Percentiles rank a stretch among this genome's conserved stretches.
These are phyloP conservation scores for Rhynchonema sp. DNA, from an alignment of 2,888 invertebrate genomes.

Conservation along the genomic window DNA sequence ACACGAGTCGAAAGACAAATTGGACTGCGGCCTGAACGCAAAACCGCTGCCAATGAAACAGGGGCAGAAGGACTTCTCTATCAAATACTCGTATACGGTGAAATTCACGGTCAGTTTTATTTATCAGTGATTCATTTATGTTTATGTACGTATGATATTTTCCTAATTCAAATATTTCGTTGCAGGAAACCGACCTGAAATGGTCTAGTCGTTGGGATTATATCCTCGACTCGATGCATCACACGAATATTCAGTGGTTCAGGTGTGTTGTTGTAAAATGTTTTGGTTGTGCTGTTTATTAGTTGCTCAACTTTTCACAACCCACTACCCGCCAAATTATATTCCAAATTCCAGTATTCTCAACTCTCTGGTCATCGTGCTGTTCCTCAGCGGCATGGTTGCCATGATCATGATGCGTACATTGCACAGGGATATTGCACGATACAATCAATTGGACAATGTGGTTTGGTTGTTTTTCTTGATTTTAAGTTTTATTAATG, in stretches of 20 bases:
- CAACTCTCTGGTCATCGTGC: conserved; percentile 74
- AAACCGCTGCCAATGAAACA: conserved; percentile 51
- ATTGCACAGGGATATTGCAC: conserved; percentile 88
- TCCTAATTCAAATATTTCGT: background rate
- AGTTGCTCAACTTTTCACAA: background rate
- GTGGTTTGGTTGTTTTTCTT: too few relatives aligned
- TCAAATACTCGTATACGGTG: background rate
- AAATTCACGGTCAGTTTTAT: background rate
- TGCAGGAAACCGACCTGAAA: conserved; percentile 41
- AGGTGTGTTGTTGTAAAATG: conserved; percentile 16
- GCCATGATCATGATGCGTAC: conserved; percentile 95
- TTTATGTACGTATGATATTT: background rate
- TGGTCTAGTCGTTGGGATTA: conserved; percentile 99
- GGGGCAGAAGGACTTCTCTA: background rate
- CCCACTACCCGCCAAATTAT: background rate
- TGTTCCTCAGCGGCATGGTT: conserved; percentile 86
- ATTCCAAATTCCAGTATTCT: conserved; percentile 49
- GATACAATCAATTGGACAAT: conserved; percentile 66
- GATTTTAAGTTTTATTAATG: too few relatives aligned
- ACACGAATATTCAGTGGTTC: conserved; percentile 97
- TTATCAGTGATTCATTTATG: background rate
- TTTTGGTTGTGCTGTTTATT: background rate
- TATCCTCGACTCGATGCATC: conserved; percentile 89
- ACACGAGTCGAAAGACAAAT: conserved; percentile 25
- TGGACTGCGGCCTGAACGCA: conserved; percentile 28